phyloP scores from a whole-genome alignment of 2,797 vertebrate species.

The Schizothorax lantsangensis region DNA sequence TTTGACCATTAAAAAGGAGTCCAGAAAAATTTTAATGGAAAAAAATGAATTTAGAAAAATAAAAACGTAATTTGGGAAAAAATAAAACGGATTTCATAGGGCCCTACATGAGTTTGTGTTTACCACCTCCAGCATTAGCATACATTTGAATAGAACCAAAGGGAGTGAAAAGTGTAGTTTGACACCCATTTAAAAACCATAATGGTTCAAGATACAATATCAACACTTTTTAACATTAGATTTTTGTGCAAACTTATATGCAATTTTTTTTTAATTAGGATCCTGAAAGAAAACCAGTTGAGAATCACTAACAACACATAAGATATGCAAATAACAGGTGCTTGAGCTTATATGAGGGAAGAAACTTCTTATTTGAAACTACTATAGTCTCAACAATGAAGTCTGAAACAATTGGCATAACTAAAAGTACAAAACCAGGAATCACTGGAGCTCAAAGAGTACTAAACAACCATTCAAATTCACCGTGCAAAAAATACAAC shows the following conservation, averaged over 20 bases:
- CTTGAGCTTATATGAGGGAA: not conserved
- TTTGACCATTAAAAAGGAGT: too few relatives aligned
- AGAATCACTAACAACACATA: not conserved
- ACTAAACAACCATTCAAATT: not conserved
- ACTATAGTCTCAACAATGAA: not conserved
- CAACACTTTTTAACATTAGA: not conserved
- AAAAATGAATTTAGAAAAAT: too few relatives aligned
- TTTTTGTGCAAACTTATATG: not conserved
- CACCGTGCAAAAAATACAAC: not conserved
- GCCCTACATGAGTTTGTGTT: too few relatives aligned
- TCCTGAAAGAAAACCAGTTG: not conserved
- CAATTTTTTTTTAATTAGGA: not conserved
- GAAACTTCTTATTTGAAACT: not conserved
- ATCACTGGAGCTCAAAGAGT: not conserved
- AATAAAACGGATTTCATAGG: too few relatives aligned
- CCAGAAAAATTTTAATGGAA: too few relatives aligned
- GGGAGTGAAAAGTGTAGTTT: not conserved
- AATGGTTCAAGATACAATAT: not conserved
- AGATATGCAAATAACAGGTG: not conserved
- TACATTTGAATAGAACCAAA: not conserved
- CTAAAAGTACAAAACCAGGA: not conserved
- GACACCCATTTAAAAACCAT: not conserved
- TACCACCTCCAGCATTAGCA: not conserved
- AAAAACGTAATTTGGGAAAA: too few relatives aligned
- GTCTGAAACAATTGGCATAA: not conserved